Evolutionary conservation across 2,888 invertebrate genomes (phyloP).

Genomic region (Creontiades dilutus): DNA sequence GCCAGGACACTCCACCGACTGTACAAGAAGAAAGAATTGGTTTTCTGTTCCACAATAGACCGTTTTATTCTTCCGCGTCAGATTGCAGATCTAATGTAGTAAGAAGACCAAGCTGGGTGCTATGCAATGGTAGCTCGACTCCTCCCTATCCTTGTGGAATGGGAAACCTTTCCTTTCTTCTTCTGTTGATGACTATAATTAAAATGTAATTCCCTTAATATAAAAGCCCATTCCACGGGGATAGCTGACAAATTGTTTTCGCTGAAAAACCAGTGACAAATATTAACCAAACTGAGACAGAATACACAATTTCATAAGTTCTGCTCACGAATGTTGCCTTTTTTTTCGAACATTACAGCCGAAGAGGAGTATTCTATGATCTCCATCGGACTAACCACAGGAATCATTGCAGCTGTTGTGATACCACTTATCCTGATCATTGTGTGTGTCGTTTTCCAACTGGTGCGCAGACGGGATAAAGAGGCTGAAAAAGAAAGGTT

Average conservation of each 20-base stretch:
- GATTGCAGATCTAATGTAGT: not conserved
- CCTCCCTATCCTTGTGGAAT: constrained; percentile 78
- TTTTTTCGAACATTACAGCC: constrained; percentile 80
- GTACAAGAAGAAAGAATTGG: constrained; percentile 76
- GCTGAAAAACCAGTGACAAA: not conserved
- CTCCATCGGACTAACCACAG: constrained; percentile 87
- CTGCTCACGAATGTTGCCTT: not conserved
- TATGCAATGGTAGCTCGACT: constrained; percentile 71
- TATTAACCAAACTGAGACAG: too few relatives aligned
- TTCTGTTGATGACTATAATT: constrained; percentile 75
- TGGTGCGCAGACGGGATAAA: constrained; percentile 47
- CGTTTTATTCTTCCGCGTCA: not conserved
- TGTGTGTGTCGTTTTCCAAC: constrained; percentile 82
- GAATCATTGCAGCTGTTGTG: constrained; percentile 87
- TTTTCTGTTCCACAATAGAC: constrained; percentile 79
- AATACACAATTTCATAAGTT: too few relatives aligned
- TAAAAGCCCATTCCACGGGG: constrained; percentile 73
- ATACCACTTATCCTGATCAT: constrained; percentile 86
- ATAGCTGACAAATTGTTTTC: constrained; percentile 41
- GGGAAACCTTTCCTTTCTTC: constrained; percentile 79
- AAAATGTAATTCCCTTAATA: constrained; percentile 41
- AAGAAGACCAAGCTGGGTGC: not conserved
- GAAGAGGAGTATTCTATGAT: constrained; percentile 89
- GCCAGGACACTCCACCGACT: not conserved
- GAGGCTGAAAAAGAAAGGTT: constrained; percentile 46